Percentiles rank a stretch among this genome's conserved stretches.
Conservation (phyloP, 1,140 invertebrate genomes). For the Vollenhovia emeryi region DNA sequence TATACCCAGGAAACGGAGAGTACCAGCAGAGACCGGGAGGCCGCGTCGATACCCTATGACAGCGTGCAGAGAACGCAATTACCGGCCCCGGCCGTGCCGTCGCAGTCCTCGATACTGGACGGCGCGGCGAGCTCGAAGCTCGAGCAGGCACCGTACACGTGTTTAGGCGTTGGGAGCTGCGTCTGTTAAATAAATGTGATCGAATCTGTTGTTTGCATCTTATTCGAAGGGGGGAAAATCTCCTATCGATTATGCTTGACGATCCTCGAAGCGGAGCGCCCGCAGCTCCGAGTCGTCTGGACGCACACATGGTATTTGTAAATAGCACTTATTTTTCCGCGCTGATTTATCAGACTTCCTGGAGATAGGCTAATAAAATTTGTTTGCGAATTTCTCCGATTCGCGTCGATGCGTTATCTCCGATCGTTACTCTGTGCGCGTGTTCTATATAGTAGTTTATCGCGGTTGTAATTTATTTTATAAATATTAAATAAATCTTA, state of each 20-base stretch:
- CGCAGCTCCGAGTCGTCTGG: background rate
- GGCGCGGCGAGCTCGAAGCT: constrained; percentile 78
- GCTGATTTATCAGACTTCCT: background rate
- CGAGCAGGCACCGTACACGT: constrained; percentile 79
- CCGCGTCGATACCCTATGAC: constrained; percentile 65
- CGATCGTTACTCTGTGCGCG: constrained; percentile 39
- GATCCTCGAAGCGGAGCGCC: constrained; percentile 19
- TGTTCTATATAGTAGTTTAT: constrained; percentile 52
- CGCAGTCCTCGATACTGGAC: constrained; percentile 76
- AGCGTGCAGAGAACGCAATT: constrained; percentile 75
- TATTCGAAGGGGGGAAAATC: constrained; percentile 21
- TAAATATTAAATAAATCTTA: constrained; percentile 74
- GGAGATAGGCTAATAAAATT: constrained; percentile 31
- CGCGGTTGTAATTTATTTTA: constrained; percentile 72
- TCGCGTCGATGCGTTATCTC: constrained; percentile 8
- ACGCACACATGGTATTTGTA: constrained; percentile 48
- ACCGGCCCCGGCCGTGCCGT: constrained; percentile 62
- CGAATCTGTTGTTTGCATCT: constrained; percentile 36
- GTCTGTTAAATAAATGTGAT: constrained; percentile 77
- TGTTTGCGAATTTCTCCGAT: background rate
- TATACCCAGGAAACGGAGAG: constrained; percentile 68
- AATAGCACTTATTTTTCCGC: constrained; percentile 28
- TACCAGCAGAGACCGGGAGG: constrained; percentile 70
- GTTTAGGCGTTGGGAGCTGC: constrained; percentile 81
- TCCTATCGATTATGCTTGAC: background rate